Evolutionary conservation across 2,113 vertebrate genomes (phyloP).

Genomic region (Heterotilapia buettikoferi): DNA sequence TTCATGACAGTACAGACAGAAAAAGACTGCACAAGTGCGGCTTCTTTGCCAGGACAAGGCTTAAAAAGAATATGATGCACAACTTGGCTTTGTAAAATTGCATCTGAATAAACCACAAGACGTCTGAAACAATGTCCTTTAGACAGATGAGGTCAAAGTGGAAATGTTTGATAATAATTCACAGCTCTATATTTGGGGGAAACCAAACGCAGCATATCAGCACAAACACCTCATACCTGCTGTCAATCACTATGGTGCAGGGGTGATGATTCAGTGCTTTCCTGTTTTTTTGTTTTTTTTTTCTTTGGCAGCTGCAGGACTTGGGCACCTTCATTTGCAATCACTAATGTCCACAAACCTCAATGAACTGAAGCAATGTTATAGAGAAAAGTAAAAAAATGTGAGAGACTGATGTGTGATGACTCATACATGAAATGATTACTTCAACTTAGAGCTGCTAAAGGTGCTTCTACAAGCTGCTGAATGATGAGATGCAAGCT

Average conservation of each 20-base stretch:
- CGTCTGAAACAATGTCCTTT: background rate
- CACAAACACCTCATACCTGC: background rate
- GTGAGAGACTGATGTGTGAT: background rate
- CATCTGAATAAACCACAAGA: background rate
- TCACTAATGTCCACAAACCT: background rate
- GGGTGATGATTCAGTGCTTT: background rate
- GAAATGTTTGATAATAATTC: background rate
- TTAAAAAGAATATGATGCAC: accelerated
- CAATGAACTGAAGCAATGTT: background rate
- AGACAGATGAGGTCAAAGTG: background rate
- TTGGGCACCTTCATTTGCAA: background rate
- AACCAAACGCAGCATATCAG: background rate
- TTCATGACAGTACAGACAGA: background rate
- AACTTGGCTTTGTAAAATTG: background rate
- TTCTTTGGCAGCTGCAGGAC: background rate
- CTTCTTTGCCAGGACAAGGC: accelerated
- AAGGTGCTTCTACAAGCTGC: background rate
- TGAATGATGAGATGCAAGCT: background rate
- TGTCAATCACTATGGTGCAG: background rate
- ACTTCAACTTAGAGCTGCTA: background rate
- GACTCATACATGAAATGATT: background rate
- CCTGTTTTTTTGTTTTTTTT: background rate
- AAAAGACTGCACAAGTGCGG: background rate
- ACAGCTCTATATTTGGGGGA: background rate
- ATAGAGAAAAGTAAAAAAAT: background rate